These are phyloP conservation scores for Smittia sp. DNA, from an alignment of 2,888 invertebrate genomes.

Conservation along the genomic window DNA sequence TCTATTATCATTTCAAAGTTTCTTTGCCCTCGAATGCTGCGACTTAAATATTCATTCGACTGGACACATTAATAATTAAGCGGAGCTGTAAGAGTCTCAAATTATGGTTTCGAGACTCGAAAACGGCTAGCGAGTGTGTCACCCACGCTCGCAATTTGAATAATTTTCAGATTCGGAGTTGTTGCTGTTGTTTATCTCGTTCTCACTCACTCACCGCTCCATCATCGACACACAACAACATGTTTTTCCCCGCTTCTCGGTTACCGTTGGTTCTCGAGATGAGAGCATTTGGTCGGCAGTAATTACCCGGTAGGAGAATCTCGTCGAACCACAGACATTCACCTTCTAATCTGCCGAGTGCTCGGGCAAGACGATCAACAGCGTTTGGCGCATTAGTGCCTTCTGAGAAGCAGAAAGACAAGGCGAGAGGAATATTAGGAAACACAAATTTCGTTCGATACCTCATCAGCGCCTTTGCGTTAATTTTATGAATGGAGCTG, in stretches of 20 bases:
- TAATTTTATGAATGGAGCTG: not conserved
- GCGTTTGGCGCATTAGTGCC: not conserved
- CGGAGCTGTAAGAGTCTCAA: conserved; percentile 2
- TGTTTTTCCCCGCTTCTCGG: not conserved
- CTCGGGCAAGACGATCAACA: not conserved
- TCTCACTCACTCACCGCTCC: not conserved
- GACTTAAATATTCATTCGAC: conserved; percentile 10
- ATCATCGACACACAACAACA: not conserved
- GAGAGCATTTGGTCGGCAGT: not conserved
- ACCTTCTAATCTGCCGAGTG: not conserved
- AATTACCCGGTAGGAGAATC: not conserved
- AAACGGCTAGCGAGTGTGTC: not conserved
- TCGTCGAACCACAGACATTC: not conserved
- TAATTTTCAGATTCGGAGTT: conserved; percentile 1
- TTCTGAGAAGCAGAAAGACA: not conserved
- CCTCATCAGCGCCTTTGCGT: not conserved
- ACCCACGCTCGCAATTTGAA: conserved; percentile 10
- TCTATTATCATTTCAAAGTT: not conserved
- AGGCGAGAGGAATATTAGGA: not conserved
- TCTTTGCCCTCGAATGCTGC: not conserved
- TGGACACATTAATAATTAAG: conserved; percentile 19
- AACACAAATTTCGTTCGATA: not conserved
- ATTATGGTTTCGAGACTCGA: not conserved
- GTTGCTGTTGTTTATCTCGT: not conserved
- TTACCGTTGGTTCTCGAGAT: not conserved